A percentile compares a stretch with the other conserved stretches of the same genome.
Evolutionary conservation across 2,797 vertebrate species (phyloP).

Genomic region (Spheniscus humboldti): DNA sequence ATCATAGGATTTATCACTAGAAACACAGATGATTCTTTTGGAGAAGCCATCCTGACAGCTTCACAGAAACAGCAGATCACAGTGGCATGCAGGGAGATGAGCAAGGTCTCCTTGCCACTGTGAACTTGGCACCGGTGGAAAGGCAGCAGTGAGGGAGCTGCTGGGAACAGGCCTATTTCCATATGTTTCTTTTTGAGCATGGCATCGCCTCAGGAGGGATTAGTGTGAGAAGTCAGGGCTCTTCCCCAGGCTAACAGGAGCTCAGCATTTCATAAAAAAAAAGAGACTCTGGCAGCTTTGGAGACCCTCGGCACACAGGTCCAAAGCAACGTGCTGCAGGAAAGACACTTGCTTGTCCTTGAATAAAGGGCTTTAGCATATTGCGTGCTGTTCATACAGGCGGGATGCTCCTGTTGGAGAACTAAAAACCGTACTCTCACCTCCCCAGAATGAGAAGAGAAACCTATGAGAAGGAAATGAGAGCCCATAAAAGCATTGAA

Average conservation of each 20-base stretch:
- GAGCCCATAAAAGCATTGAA: background rate
- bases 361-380: background rate
- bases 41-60: background rate
- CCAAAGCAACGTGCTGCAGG: background rate
- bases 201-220: background rate
- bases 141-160: background rate
- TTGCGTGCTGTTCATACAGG: background rate
- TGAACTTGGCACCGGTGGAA: background rate
- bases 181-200: background rate
- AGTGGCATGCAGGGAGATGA: accelerated
- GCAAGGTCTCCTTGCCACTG: background rate
- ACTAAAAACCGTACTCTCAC: background rate
- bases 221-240: background rate
- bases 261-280: background rate
- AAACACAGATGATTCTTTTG: background rate
- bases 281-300: background rate
- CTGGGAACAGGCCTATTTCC: background rate
- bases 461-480: background rate
- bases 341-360: background rate
- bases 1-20: background rate
- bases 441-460: background rate
- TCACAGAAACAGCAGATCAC: background rate
- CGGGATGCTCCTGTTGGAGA: background rate
- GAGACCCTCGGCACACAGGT: background rate
- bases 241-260: background rate